A percentile compares a stretch with the other conserved stretches of the same genome.
Evolutionary conservation across 2,888 invertebrate species (phyloP).

Genomic region (Ophion slaviceki): DNA sequence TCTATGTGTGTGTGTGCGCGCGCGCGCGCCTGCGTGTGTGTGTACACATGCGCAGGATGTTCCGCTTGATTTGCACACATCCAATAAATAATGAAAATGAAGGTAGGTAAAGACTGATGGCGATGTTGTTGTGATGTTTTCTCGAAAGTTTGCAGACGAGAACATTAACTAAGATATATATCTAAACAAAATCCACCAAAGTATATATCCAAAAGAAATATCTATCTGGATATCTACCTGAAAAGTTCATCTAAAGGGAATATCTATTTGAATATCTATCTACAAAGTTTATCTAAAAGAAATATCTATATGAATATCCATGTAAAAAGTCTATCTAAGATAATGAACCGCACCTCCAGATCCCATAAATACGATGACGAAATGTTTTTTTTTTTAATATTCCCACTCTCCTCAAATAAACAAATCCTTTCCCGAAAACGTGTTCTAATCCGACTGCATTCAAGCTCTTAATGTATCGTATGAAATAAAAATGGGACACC

Average conservation of each 20-base stretch:
- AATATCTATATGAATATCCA: not conserved
- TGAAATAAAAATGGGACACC: not conserved
- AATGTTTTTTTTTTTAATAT: not conserved
- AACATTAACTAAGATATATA: not conserved
- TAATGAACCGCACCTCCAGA: no score
- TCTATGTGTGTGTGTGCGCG: not conserved
- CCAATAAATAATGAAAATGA: not conserved
- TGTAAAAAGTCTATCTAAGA: not conserved
- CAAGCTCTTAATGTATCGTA: not conserved
- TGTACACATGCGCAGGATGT: not conserved
- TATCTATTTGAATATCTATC: not conserved
- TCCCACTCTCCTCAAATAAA: not conserved
- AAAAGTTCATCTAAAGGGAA: no score
- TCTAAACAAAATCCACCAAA: not conserved
- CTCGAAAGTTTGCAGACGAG: not conserved
- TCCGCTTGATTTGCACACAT: not conserved
- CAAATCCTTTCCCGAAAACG: not conserved
- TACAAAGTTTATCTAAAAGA: not conserved
- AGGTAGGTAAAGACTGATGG: not conserved
- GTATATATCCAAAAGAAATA: no score
- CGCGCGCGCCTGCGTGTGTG: no score
- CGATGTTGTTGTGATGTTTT: not conserved
- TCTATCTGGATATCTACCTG: no score
- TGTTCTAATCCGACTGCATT: not conserved
- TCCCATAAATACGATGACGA: no score